A percentile compares a stretch with the other conserved stretches of the same genome.
Evolutionary conservation across 2,113 vertebrate species (phyloP).

Genomic region (Elephantulus edwardii): DNA sequence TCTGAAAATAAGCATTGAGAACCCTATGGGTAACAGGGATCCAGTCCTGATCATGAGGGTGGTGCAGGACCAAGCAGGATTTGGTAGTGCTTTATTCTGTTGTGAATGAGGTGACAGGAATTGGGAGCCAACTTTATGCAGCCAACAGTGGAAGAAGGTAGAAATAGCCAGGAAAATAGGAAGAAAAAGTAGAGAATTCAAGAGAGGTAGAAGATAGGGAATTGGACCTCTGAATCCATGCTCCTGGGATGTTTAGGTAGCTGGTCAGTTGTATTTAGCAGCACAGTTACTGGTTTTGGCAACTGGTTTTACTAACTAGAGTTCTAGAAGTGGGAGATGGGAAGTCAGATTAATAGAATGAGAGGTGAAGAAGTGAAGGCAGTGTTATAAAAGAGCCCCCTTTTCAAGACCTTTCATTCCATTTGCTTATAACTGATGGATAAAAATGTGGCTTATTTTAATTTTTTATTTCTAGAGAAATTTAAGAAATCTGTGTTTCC

Average conservation of each 20-base stretch:
- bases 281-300: background rate
- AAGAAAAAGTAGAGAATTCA: background rate
- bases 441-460: background rate
- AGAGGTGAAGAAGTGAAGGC: background rate
- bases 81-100: background rate
- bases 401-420: background rate
- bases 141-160: background rate
- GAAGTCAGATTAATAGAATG: background rate
- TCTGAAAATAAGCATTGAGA: background rate
- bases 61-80: background rate
- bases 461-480: background rate
- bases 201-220: background rate
- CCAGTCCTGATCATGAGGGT: background rate
- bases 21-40: background rate
- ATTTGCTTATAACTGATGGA: background rate
- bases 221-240: background rate
- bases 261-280: background rate
- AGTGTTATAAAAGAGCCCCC: background rate
- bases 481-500: background rate
- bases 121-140: background rate
- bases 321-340: conserved; percentile 2
- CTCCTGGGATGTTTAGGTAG: conserved; percentile 1
- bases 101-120: background rate
- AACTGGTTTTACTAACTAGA: background rate
- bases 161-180: background rate